phyloP scores from a whole-genome alignment of 2,888 invertebrate genomes.

The Bimastos eiseni region DNA sequence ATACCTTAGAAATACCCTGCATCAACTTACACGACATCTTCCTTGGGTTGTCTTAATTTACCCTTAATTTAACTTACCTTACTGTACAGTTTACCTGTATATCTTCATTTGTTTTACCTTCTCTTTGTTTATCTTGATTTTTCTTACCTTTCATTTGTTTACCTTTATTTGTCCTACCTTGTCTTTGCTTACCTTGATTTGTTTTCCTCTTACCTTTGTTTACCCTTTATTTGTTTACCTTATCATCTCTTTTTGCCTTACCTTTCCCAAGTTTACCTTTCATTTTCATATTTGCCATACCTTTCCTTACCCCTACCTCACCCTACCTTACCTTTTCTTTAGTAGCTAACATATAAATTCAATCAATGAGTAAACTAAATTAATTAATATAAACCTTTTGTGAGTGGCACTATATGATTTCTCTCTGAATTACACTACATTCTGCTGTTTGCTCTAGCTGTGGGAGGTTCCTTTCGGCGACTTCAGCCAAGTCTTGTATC shows the following conservation, averaged over 20 bases:
- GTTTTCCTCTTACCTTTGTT: neutral
- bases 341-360: too few species aligned
- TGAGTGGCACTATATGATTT: neutral
- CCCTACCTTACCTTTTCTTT: neutral
- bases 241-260: neutral
- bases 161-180: neutral
- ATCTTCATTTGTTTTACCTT: neutral
- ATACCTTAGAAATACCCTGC: neutral
- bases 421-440: neutral
- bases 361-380: too few species aligned
- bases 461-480: conserved; percentile 13
- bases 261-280: neutral
- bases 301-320: neutral
- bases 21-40: neutral
- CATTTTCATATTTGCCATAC: too few species aligned
- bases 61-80: neutral
- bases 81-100: too few species aligned
- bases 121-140: too few species aligned
- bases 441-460: neutral
- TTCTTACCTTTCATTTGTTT: neutral
- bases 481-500: neutral
- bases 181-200: neutral
- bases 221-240: neutral
- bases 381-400: neutral
- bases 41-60: neutral